Base-by-base conservation (phyloP, 2,113 vertebrate genomes). In the Aptenodytes forsteri region DNA sequence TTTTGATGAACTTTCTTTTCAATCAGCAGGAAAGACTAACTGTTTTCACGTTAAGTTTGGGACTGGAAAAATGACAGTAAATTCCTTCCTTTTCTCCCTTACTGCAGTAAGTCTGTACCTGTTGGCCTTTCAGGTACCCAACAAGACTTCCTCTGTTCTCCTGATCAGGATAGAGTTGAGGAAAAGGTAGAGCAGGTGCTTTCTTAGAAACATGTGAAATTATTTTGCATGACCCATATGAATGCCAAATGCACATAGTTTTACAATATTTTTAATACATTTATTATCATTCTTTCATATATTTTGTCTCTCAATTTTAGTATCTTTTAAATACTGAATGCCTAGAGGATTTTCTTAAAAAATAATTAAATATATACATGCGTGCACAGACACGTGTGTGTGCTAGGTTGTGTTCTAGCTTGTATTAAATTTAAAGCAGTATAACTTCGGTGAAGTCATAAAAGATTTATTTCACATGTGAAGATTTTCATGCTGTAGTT, bases 351-450 rank as follows among this genome's bases (percentile, higher is more conserved):
- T 67, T 89, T 44, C 9, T 11, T 55, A n/a, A 69, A 56, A 59
- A 36, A 36, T 36, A 36, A 30, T 10, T 8, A 8, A 13, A 18
- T 40, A 25, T 2, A 2, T 26, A 11, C 10, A 13, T 32, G 7
- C 15, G 15, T 5, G 12, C 19, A 54, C 14, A 1, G 2, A 3
- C 15, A 6, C 25, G 16, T 34, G 4, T 26, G 12, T 19, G 1
- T 19, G 13, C 49, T 23, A 7, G 11, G 8, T 32, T 90, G 59
- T 73, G 14, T 54, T 91, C 10, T 82, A 42, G 34, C 29, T 52
- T 56, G 27, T 52, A 38, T 79, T 72, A 25, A 44, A 29, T 80
- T 47, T 66, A 62, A 76, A 46, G 44, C n/a, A 25, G 2, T 29
- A 1, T 32, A 56, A 58, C 34, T 62, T 65, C 3, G 10, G 5